These are phyloP conservation scores for Oconnorella tubifera DNA, from an alignment of 2,888 invertebrate genomes.

Conservation along the genomic window DNA sequence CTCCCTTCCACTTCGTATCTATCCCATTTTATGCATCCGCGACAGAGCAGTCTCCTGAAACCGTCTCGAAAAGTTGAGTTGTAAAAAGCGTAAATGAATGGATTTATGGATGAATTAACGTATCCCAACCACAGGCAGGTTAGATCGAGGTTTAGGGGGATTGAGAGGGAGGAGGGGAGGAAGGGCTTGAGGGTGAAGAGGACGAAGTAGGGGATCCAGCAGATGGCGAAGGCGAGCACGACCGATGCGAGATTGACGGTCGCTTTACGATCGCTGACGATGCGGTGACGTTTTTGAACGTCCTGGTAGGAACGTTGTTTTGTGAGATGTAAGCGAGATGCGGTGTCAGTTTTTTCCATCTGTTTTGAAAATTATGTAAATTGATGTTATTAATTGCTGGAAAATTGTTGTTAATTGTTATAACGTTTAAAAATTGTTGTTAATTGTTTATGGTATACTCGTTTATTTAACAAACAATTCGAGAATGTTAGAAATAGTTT, in stretches of 20 bases:
- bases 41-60: slow-evolving; percentile 32
- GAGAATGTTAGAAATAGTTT: too few relatives aligned
- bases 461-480: too few relatives aligned
- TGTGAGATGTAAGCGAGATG: too few relatives aligned
- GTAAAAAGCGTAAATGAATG: slow-evolving; percentile 38
- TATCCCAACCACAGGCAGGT: slow-evolving; percentile 35
- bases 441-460: too few relatives aligned
- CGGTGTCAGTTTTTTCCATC: too few relatives aligned
- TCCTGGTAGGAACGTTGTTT: neutral
- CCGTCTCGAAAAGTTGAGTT: slow-evolving; percentile 36
- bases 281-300: slow-evolving; percentile 1
- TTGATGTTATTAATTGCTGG: too few relatives aligned
- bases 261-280: slow-evolving; percentile 35
- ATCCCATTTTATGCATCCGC: slow-evolving; percentile 17
- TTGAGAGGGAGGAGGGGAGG: slow-evolving; percentile 11
- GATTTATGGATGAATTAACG: slow-evolving; percentile 35
- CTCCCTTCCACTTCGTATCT: neutral
- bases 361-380: too few relatives aligned
- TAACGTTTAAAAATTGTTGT: too few relatives aligned
- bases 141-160: slow-evolving; percentile 29
- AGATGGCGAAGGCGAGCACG: slow-evolving; percentile 36
- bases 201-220: slow-evolving; percentile 37
- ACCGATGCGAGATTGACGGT: slow-evolving; percentile 36
- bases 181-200: slow-evolving; percentile 36
- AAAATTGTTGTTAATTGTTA: too few relatives aligned